A percentile compares a stretch with the other conserved stretches of the same genome.
phyloP scores from a whole-genome alignment of 1,140 invertebrate species.

The Paraescarpia echinospica region DNA sequence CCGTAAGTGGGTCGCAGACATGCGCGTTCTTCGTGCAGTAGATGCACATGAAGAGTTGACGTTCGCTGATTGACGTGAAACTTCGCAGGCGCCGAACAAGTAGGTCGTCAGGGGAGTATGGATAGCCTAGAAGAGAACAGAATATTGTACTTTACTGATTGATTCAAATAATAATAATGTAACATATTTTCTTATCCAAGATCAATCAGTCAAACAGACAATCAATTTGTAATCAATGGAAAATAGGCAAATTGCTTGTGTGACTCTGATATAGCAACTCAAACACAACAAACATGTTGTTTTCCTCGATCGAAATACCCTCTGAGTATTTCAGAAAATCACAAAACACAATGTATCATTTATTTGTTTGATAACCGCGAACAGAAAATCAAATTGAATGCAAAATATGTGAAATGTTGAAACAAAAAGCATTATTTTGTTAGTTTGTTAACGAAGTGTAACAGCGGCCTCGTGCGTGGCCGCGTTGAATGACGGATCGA shows the following conservation, averaged over 20 bases:
- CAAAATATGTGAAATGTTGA: not conserved
- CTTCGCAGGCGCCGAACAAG: not conserved
- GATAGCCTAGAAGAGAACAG: not conserved
- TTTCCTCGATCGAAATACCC: not conserved
- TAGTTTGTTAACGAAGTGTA: not conserved
- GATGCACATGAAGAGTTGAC: conserved; percentile 2
- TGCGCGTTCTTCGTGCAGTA: conserved; percentile 16
- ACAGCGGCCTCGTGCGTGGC: not conserved
- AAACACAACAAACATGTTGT: not conserved
- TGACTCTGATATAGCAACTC: too few relatives aligned
- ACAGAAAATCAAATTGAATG: too few relatives aligned
- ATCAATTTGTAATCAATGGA: too few relatives aligned
- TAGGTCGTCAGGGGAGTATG: not conserved
- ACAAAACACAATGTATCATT: not conserved
- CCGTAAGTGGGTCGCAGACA: conserved; percentile 20
- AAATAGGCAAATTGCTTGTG: too few relatives aligned
- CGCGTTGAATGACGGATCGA: not conserved
- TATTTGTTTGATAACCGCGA: not conserved
- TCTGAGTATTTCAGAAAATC: not conserved
- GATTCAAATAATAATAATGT: too few relatives aligned
- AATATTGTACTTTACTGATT: too few relatives aligned
- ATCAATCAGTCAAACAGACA: too few relatives aligned
- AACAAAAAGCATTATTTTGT: not conserved
- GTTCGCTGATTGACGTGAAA: not conserved
- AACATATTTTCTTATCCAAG: too few relatives aligned